These are phyloP conservation scores for Archivesica marissinica DNA, from an alignment of 1,140 invertebrate species.

Conservation along the genomic window DNA sequence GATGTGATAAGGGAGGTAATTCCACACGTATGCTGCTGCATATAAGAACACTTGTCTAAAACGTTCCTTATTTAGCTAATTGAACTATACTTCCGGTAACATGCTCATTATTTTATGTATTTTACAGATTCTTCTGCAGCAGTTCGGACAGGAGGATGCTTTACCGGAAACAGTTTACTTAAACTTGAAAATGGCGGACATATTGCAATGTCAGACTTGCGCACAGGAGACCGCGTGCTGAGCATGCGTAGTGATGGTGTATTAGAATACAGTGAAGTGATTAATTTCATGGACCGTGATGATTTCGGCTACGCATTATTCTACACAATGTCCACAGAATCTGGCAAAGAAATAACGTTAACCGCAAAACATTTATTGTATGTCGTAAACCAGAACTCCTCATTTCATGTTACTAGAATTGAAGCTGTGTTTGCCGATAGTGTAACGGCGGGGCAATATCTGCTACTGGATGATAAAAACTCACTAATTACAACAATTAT, in stretches of 20 bases:
- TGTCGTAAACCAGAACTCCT: constrained; percentile 55
- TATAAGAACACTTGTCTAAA: too few relatives aligned
- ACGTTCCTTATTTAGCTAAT: too few relatives aligned
- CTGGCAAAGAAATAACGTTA: constrained; percentile 89
- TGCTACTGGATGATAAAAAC: constrained; percentile 68
- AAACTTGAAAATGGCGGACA: constrained; percentile 85
- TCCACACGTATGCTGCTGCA: too few relatives aligned
- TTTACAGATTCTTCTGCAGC: constrained; percentile 95
- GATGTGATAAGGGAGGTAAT: too few relatives aligned
- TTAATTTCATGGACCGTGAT: constrained; percentile 94
- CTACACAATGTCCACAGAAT: constrained; percentile 89
- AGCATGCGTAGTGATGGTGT: constrained; percentile 88
- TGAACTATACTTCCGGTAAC: too few relatives aligned
- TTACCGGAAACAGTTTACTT: constrained; percentile 88
- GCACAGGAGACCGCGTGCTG: constrained; percentile 91
- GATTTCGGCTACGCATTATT: constrained; percentile 88
- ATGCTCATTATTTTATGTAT: too few relatives aligned
- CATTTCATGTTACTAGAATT: constrained; percentile 21
- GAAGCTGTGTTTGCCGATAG: constrained; percentile 80
- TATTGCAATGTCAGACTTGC: constrained; percentile 87
- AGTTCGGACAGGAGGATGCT: constrained; percentile 91
- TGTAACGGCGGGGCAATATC: constrained; percentile 80
- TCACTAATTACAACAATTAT: constrained; percentile 86
- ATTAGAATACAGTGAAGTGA: constrained; percentile 92
- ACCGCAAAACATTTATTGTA: constrained; percentile 93